Percentiles rank a stretch among this genome's conserved stretches.
Conservation (phyloP, 2,797 vertebrate genomes). For the Thripadectes ignobilis region DNA sequence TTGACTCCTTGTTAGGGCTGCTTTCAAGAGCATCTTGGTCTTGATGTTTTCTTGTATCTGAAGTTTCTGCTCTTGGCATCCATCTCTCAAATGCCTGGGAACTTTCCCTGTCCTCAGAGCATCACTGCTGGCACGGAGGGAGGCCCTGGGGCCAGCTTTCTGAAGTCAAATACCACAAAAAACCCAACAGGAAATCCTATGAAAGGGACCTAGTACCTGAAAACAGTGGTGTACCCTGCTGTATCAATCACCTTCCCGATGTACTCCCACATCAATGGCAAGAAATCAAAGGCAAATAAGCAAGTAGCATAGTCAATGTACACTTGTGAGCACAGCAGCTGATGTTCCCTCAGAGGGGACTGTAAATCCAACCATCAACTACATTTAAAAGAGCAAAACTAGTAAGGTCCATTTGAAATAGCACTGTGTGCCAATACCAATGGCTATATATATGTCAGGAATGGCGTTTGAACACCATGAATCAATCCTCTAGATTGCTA, state of each 20-base stretch:
- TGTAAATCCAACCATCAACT: background rate
- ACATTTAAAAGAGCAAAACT: background rate
- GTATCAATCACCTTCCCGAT: background rate
- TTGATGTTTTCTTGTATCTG: background rate
- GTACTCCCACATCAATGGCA: background rate
- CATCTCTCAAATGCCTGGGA: background rate
- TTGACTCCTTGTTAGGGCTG: background rate
- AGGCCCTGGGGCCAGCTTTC: background rate
- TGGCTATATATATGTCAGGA: background rate
- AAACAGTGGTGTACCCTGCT: background rate
- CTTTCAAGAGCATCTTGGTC: background rate
- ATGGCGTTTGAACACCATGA: background rate
- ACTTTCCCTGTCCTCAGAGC: background rate
- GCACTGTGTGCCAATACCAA: background rate
- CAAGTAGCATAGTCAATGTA: background rate
- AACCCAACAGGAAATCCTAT: fast-evolving
- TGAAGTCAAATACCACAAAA: background rate
- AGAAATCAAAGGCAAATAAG: background rate
- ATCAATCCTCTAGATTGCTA: background rate
- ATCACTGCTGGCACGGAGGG: background rate
- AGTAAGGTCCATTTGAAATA: background rate
- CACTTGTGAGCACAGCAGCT: background rate
- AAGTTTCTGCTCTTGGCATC: background rate
- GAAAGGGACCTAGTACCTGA: background rate
- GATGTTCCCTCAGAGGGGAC: background rate